Evolutionary conservation across 92 coral and sea anemone species (phyloP).

Genomic region (Siderastrea radians): DNA sequence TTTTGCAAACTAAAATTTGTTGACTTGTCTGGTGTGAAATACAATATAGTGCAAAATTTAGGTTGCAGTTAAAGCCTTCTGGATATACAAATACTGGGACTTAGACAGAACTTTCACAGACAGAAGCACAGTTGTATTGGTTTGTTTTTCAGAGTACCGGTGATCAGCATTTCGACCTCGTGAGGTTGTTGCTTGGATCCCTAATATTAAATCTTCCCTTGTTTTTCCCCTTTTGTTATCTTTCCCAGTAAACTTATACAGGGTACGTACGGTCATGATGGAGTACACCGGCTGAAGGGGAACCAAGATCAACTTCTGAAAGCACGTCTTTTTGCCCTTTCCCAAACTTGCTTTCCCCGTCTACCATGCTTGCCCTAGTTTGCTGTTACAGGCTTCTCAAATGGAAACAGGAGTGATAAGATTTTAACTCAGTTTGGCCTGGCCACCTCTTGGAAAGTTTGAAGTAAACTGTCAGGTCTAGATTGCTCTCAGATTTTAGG

Average conservation of each 20-base stretch:
- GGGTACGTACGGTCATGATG: conserved; percentile 87
- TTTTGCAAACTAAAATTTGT: neutral
- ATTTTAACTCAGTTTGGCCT: neutral
- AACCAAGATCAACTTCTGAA: conserved; percentile 80
- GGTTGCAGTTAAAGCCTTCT: neutral
- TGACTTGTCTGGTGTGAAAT: neutral
- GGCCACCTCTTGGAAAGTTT: neutral
- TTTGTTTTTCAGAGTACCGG: conserved; percentile 25
- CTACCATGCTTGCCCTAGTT: conserved; percentile 81
- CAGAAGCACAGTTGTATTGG: conserved; percentile 36
- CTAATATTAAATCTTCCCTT: conserved; percentile 60
- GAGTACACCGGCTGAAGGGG: conserved; percentile 97
- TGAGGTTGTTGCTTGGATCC: conserved; percentile 22
- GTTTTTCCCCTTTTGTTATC: conserved; percentile 94
- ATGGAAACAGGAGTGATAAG: conserved; percentile 9
- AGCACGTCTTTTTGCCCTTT: conserved; percentile 79
- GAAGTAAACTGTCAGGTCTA: neutral
- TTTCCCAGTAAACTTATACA: conserved; percentile 88
- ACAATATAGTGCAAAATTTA: neutral
- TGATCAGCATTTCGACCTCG: conserved; percentile 35
- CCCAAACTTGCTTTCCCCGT: conserved; percentile 62
- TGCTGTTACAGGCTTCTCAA: conserved; percentile 78
- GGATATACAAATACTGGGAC: neutral
- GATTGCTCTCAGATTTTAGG: neutral
- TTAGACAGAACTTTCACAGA: neutral